Evolutionary conservation across 1,140 invertebrate species (phyloP), one percentile per base, ranked within the genome.

Genomic region (Lasaia peninsularis): DNA sequence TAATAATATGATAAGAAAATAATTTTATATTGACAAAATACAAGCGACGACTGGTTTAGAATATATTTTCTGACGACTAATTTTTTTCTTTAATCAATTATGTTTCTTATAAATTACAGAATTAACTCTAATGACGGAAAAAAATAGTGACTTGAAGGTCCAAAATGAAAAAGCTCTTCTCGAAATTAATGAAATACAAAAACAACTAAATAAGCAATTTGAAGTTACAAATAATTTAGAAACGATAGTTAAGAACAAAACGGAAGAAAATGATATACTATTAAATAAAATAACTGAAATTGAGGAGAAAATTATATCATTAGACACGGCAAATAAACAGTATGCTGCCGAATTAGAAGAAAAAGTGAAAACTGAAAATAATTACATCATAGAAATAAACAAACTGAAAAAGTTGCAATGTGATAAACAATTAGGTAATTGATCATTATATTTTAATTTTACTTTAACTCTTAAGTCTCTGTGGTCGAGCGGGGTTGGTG

Each of bases 351-450:
- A 44, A 18, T 44, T 18, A 16, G 37, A 44, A 44, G 37, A 44
- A 44, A 44, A 44, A 44, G 16, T 16, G 0, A 44, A 44, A 50
- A 55, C 31, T 18, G 18, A 69, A 37, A 62, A 69, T 35, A 54
- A 58, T 33, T 49, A 52, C 48, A 5, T 52, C 7, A 16, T 35
- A 53, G 35, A 56, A 16, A 2, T 44, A 9, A 44, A 44, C 12
- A 44, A 73, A 11, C 34, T 80, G 14, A 24, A 52, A n/a, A 60
- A 62, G 11, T 48, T 37, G 12, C 56, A 67, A 21, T 68, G 75
- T 53, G 62, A 78, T 8, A 70, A 72, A n/a, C 65, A 72, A 65
- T 54, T 35, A 49, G 70, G 80, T 83, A 69, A 62, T n/a, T n/a
- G n/a, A n/a, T n/a, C n/a, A 53, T 9, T 34, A 5, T 28, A 7